Evolutionary conservation across 1,140 invertebrate genomes (phyloP).

Genomic region (Drosophila equinoxialis): DNA sequence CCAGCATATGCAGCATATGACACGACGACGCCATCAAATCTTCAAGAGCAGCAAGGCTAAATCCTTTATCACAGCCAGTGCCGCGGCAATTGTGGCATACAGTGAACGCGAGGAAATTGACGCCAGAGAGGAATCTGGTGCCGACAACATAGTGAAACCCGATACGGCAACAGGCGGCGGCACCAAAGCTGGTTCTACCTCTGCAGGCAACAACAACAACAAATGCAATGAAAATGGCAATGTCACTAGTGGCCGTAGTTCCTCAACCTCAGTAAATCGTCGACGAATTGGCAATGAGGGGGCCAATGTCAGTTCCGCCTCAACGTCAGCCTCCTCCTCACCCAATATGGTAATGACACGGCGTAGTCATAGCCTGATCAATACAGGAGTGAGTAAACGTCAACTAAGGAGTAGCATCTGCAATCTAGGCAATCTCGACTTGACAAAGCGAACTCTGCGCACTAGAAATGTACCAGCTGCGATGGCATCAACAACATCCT

Average conservation of each 20-base stretch:
- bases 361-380: conserved; percentile 56
- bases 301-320: conserved; percentile 14
- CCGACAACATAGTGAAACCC: neutral
- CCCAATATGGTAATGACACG: conserved; percentile 56
- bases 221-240: neutral
- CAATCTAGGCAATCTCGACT: conserved; percentile 43
- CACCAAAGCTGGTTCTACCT: neutral
- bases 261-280: conserved; percentile 5
- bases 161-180: neutral
- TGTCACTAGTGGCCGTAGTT: conserved; percentile 5
- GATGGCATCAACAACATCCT: conserved; percentile 5
- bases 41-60: conserved; percentile 56
- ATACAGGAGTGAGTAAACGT: conserved; percentile 55
- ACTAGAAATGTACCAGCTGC: conserved; percentile 54
- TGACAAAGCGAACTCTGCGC: conserved; percentile 70
- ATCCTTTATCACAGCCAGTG: conserved; percentile 46
- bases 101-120: conserved; percentile 1
- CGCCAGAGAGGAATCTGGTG: conserved; percentile 12
- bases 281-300: conserved; percentile 27
- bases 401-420: conserved; percentile 72
- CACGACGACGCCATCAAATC: conserved; percentile 53
- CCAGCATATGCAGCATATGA: conserved; percentile 58
- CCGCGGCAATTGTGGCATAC: conserved; percentile 52
- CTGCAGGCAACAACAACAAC: neutral
- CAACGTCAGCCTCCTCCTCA: neutral